Evolutionary conservation across 2,113 vertebrate species (phyloP), one percentile per base, ranked within the genome.

Genomic region (Actenoides lindsayi): DNA sequence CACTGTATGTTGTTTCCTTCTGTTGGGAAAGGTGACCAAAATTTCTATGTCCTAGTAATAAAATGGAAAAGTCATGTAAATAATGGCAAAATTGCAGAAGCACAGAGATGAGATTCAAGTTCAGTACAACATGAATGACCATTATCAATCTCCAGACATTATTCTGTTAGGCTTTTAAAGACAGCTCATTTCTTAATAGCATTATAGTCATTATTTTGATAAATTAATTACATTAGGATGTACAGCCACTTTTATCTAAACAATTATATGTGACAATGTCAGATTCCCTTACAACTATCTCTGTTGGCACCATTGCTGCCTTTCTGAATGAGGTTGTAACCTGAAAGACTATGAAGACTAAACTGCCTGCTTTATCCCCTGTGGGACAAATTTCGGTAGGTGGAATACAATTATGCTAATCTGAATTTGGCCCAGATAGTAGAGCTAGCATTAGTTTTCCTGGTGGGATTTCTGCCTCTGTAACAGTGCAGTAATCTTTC

Each of bases 401-500:
- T 0, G 1, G 35, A 84, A 87, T 83, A 51, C 28, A 92, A 35
- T 92, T 89, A 84, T 56, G 30, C 3, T 81, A 70, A 91, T 91
- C 13, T 7, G 3, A 92, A 92, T 87, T 82, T 63, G 24, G 35
- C 28, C 60, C 35, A 91, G 48, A 63, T 39, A 94, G 46, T 19
- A 92, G 73, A 93, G 41, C 2, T 60, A 80, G 50, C 24, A 42
- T 87, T 70, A 68, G n/a, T 63, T 92, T 89, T 87, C 60, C 69
- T 91, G 33, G 20, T 79, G 74, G 53, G 37, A 79, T 50, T 87
- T 96, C 95, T 82, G 4, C 62, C 24, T 79, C 35, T 87, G 18
- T 56, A 84, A 87, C 33, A 71, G 15, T 48, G 33, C 35, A 82
- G 24, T 89, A 76, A 85, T 91, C 39, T 79, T 91, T 89, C 42